Base-by-base conservation (phyloP, 1,140 invertebrate genomes). In the Neodiprion fabricii region DNA sequence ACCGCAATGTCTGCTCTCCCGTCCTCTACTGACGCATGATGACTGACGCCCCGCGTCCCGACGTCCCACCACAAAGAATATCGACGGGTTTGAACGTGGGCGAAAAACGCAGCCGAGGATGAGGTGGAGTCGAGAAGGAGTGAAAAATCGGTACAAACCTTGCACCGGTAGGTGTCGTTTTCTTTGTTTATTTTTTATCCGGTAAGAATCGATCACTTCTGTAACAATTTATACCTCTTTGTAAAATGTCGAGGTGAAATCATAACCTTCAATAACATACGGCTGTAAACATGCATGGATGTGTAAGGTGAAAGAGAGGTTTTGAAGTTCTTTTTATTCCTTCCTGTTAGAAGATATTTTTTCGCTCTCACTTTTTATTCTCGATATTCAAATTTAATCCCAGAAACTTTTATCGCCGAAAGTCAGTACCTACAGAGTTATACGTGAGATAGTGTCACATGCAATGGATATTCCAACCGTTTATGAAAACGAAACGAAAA, bases 11-110 rank as follows among this genome's bases (percentile, higher is more conserved):
- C 53, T 61, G 11, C n/a, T 61, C 53, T 14, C n/a, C 5, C 11
- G n/a, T 17, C 9, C 53, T 9, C 53, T 61, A 61, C 53, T 17
- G 53, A 14, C 3, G 53, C n/a, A 11, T 61, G 53, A 61, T 17
- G 53, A 12, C 53, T 61, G 53, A 61, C 53, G 53, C 53, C 53
- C n/a, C 53, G 53, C n/a, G 53, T 61, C 53, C n/a, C 53, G 5
- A 61, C 28, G 28, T 5, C 65, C 75, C 74, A 74, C 71, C 14
- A 21, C 68, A 28, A 79, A 81, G 74, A 79, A 83, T 65, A 61
- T 40, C 7, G 67, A 74, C 65, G 47, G 49, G 72, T 48, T 9
- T 48, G 50, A n/a, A 67, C 66, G 72, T 53, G 65, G 48, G 65
- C 53, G 61, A 71, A 65, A 67, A 73, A 61, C 9, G n/a, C 28